A percentile compares a stretch with the other conserved stretches of the same genome.
Evolutionary conservation across 2,113 vertebrate genomes (phyloP).

Genomic region (Brienomyrus longianalis): DNA sequence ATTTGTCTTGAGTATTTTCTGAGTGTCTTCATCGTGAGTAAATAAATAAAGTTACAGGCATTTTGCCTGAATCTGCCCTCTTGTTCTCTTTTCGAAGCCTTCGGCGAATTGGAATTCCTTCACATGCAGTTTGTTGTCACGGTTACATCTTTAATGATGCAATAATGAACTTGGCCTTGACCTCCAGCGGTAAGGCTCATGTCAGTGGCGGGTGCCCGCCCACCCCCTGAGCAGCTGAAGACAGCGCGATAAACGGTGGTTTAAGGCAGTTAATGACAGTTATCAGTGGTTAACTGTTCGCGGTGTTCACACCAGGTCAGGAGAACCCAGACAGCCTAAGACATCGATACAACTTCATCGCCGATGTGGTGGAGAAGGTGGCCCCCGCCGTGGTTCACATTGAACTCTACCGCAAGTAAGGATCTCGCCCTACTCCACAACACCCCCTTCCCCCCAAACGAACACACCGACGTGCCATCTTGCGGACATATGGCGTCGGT

Average conservation of each 20-base stretch:
- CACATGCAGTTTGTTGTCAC: background rate
- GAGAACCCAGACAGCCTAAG: constrained; percentile 83
- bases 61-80: background rate
- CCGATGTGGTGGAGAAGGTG: constrained; percentile 97
- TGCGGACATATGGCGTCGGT: background rate
- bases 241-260: background rate
- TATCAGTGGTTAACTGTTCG: background rate
- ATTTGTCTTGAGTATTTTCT: background rate
- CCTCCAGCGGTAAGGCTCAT: background rate
- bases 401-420: constrained; percentile 91
- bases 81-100: background rate
- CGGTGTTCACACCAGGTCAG: constrained; percentile 62
- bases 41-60: background rate
- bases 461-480: background rate
- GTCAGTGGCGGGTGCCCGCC: background rate
- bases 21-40: background rate
- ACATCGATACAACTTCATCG: constrained; percentile 92
- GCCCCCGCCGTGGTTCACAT: constrained; percentile 96
- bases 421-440: background rate
- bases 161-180: background rate
- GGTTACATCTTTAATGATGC: background rate
- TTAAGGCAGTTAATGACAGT: background rate
- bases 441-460: background rate
- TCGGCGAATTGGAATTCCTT: background rate
- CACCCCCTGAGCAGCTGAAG: background rate